Conservation (phyloP, 2,888 invertebrate species). For the Podotricha telesiphe region DNA sequence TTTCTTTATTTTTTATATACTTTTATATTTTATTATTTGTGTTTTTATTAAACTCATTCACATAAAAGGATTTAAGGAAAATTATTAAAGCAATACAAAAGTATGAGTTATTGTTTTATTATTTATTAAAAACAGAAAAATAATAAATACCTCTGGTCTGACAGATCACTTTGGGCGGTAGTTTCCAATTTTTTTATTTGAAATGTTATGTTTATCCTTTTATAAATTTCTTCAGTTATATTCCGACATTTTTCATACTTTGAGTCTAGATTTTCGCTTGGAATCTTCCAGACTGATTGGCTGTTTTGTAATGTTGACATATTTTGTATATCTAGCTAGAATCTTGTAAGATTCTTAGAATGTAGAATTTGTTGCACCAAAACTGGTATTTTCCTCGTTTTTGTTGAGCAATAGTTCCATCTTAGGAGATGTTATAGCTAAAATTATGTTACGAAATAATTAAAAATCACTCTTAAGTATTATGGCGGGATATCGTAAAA, state of each 20-base stretch:
- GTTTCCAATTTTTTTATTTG: slow-evolving; percentile 74
- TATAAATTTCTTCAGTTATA: slow-evolving; percentile 79
- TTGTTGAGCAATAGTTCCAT: slow-evolving; percentile 60
- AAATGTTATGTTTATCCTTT: slow-evolving; percentile 78
- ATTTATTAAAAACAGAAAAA: background rate
- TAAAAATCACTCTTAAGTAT: slow-evolving; percentile 29
- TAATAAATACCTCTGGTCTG: slow-evolving; percentile 64
- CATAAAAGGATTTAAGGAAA: no score
- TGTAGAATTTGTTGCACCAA: slow-evolving; percentile 52
- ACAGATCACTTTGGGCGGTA: slow-evolving; percentile 65
- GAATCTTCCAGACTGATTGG: slow-evolving; percentile 60
- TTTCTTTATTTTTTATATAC: no score
- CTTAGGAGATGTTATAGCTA: slow-evolving; percentile 42
- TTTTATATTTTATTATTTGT: no score
- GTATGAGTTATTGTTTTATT: no score
- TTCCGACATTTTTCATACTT: slow-evolving; percentile 78
- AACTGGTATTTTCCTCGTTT: slow-evolving; percentile 50
- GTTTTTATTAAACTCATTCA: no score
- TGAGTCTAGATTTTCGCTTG: slow-evolving; percentile 58
- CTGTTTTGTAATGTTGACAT: slow-evolving; percentile 70
- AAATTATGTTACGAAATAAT: slow-evolving; percentile 49
- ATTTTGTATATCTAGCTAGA: slow-evolving; percentile 47
- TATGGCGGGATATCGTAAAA: slow-evolving; percentile 45
- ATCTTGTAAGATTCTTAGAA: slow-evolving; percentile 56
- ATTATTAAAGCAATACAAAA: no score